Evolutionary conservation across 2,113 vertebrate species (phyloP), one percentile per base, ranked within the genome.

Genomic region (Mobula birostris): DNA sequence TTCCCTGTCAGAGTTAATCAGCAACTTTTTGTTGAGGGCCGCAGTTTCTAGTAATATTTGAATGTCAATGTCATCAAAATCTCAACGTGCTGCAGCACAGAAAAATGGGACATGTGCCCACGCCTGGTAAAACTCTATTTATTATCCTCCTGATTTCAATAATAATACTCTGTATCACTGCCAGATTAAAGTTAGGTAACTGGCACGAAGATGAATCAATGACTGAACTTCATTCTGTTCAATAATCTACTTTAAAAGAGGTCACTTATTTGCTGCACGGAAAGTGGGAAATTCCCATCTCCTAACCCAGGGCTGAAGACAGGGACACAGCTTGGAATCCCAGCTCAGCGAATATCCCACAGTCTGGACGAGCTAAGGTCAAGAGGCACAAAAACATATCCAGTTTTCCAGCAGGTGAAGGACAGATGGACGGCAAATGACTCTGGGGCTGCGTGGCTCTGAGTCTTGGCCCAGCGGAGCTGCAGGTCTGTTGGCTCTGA

Each of bases 351-450:
- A 29, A 85, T 11, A 27, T 29, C 3, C 56, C 9, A 61, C 8
- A 29, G 21, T 61, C 83, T n/a, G 27, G 24, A 12, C 24, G 29
- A 87, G 19, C 7, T 58, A 27, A 2, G 40, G 9, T 24, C 40
- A 85, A 56, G 83, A 29, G 27, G 56, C 56, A 85, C 82, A 85
- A 82, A 36, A 66, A 1, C 48, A 27, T 48, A 58, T 58, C 82
- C 24, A 58, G 48, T 21, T 48, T 85, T 40, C 7, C 48, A 29
- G 48, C 82, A 87, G 56, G 82, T 85, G 48, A 85, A 58, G 40
- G 82, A 56, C 82, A 85, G 82, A 87, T 87, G 83, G 56, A 61
- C 56, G 58, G 48, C 83, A 87, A 87, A 29, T 61, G 83, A 61
- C 12, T 87, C 27, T 58, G 83, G 56, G 56, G 61, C 56, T 58